A percentile compares a stretch with the other conserved stretches of the same genome.
These are phyloP conservation scores for Anagrus nilaparvatae DNA, from an alignment of 1,140 invertebrate genomes.

Conservation along the genomic window DNA sequence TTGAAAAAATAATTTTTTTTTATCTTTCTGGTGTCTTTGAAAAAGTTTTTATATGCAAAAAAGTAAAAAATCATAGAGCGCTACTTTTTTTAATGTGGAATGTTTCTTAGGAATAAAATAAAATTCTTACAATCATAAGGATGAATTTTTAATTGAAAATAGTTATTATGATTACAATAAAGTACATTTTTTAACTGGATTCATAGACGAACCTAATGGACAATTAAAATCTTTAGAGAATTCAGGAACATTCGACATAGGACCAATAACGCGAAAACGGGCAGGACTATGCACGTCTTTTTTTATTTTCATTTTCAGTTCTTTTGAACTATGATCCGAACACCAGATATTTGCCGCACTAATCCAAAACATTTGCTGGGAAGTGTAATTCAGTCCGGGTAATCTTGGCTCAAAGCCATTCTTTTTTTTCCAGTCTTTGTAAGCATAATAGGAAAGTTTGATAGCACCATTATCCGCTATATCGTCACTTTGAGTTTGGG, in stretches of 20 bases:
- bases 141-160: too few species aligned
- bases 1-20: too few species aligned
- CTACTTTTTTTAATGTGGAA: too few species aligned
- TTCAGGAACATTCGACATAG: conserved; percentile 79
- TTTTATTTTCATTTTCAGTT: conserved; percentile 39
- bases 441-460: conserved; percentile 47
- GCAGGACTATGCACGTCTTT: conserved; percentile 69
- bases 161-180: too few species aligned
- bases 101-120: too few species aligned
- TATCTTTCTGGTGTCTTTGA: too few species aligned
- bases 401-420: conserved; percentile 36
- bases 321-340: conserved; percentile 42
- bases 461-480: conserved; percentile 56
- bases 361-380: conserved; percentile 56
- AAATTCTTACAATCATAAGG: too few species aligned
- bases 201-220: conserved; percentile 69
- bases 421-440: conserved; percentile 40
- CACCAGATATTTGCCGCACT: conserved; percentile 48
- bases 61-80: too few species aligned
- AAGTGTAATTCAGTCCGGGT: conserved; percentile 41
- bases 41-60: too few species aligned
- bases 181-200: conserved; percentile 79
- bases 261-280: conserved; percentile 76
- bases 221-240: conserved; percentile 85
- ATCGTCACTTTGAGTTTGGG: conserved; percentile 52